Evolutionary conservation across 1,140 invertebrate genomes (phyloP).

Genomic region (Drosophila tsacasi): DNA sequence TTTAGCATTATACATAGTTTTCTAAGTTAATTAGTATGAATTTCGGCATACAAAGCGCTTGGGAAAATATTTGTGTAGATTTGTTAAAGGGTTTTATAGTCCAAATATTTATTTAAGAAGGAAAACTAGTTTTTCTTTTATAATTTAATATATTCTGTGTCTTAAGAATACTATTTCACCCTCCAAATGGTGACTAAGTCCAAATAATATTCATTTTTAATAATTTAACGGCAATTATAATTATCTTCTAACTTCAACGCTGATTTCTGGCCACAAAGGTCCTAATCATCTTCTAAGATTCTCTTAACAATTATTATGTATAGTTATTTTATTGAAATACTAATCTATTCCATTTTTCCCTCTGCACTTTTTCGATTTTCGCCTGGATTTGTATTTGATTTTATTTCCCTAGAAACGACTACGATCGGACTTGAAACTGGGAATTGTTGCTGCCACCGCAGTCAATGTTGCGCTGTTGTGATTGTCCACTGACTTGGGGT

Average conservation of each 20-base stretch:
- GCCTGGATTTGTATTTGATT: constrained; percentile 70
- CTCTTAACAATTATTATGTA: not conserved
- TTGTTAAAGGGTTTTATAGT: not conserved
- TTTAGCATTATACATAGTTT: too few relatives aligned
- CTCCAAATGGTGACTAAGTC: not conserved
- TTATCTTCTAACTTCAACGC: not conserved
- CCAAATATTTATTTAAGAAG: not conserved
- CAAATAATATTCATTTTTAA: not conserved
- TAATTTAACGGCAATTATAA: not conserved
- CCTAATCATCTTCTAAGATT: not conserved
- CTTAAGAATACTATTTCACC: not conserved
- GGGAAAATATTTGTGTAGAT: not conserved
- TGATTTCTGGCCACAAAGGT: not conserved
- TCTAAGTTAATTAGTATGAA: not conserved
- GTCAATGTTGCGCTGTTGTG: constrained; percentile 27
- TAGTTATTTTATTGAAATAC: not conserved
- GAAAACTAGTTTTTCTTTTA: not conserved
- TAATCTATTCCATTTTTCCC: not conserved
- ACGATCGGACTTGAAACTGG: constrained; percentile 25
- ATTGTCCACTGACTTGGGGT: constrained; percentile 44
- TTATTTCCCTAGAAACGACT: constrained; percentile 79
- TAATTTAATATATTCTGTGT: not conserved
- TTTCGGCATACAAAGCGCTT: not conserved
- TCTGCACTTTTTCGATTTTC: constrained; percentile 20
- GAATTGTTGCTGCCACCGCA: constrained; percentile 17